Evolutionary conservation across 1,140 invertebrate species (phyloP).

Genomic region (Drosophila hydei): DNA sequence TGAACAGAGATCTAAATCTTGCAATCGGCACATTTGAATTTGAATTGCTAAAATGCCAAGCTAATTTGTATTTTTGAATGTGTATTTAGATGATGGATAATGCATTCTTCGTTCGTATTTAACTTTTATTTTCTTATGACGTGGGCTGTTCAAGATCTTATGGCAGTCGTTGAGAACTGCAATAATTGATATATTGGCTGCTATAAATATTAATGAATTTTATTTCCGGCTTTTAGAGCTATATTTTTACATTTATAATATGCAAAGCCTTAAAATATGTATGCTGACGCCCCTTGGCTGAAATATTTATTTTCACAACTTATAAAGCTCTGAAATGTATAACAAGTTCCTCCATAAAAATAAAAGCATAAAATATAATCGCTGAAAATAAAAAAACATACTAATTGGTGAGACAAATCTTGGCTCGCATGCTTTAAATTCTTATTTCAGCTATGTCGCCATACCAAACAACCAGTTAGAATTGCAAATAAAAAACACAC

Average conservation of each 20-base stretch:
- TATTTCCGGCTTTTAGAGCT: background rate
- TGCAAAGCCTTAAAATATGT: too few species aligned
- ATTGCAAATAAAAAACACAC: background rate
- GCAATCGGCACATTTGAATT: constrained; percentile 5
- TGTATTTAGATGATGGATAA: constrained; percentile 23
- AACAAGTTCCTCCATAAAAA: too few species aligned
- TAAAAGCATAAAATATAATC: background rate
- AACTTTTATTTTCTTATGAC: background rate
- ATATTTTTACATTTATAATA: too few species aligned
- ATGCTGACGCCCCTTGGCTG: too few species aligned
- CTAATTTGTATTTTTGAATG: constrained; percentile 18
- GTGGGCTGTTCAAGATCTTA: background rate
- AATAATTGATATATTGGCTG: background rate
- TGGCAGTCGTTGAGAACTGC: background rate
- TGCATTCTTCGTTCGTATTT: constrained; percentile 5
- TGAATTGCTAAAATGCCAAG: constrained; percentile 38
- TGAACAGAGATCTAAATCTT: constrained; percentile 10
- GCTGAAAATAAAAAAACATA: too few species aligned
- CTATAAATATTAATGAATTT: background rate
- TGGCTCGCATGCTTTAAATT: background rate
- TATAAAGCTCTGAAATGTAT: too few species aligned
- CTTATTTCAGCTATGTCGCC: background rate
- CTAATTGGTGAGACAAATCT: background rate
- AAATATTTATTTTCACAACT: too few species aligned
- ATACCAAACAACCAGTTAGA: constrained; percentile 7